Conservation (phyloP, 2,113 vertebrate genomes). For the Channa argus region DNA sequence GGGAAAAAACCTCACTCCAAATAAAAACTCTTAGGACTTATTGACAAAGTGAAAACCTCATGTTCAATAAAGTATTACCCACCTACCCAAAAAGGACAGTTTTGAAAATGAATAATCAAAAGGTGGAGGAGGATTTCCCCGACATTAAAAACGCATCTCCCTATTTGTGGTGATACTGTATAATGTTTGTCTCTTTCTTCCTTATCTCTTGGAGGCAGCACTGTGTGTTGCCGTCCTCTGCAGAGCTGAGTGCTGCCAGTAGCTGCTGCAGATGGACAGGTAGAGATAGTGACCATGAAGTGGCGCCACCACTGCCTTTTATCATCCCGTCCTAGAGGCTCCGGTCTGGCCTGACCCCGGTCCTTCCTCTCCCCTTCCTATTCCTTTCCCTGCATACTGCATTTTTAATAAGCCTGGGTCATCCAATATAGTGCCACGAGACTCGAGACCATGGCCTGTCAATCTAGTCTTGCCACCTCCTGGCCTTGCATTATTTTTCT, state of each 20-base stretch:
- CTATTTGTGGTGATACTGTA: slow-evolving; percentile 57
- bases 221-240: slow-evolving; percentile 62
- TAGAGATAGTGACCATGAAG: slow-evolving; percentile 82
- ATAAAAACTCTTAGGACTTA: too few species aligned
- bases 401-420: slow-evolving; percentile 83
- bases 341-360: slow-evolving; percentile 78
- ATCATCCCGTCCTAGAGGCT: slow-evolving; percentile 77
- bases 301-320: slow-evolving; percentile 77
- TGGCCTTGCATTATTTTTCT: slow-evolving; percentile 22
- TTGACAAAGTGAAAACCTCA: too few species aligned
- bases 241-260: slow-evolving; percentile 74
- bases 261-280: slow-evolving; percentile 84
- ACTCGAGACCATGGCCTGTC: slow-evolving; percentile 73
- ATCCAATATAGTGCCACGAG: slow-evolving; percentile 77
- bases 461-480: slow-evolving; percentile 69
- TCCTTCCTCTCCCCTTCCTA: slow-evolving; percentile 70
- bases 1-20: slow-evolving; percentile 3
- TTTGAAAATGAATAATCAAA: too few species aligned
- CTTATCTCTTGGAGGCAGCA: slow-evolving; percentile 68
- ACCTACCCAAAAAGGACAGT: too few species aligned
- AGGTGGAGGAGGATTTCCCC: background rate
- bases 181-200: slow-evolving; percentile 47
- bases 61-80: too few species aligned
- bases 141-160: slow-evolving; percentile 42
- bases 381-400: slow-evolving; percentile 77